Evolutionary conservation across 2,888 invertebrate species (phyloP), one percentile per base, ranked within the genome.

Genomic region (Caenorhabditis doughertyi): DNA sequence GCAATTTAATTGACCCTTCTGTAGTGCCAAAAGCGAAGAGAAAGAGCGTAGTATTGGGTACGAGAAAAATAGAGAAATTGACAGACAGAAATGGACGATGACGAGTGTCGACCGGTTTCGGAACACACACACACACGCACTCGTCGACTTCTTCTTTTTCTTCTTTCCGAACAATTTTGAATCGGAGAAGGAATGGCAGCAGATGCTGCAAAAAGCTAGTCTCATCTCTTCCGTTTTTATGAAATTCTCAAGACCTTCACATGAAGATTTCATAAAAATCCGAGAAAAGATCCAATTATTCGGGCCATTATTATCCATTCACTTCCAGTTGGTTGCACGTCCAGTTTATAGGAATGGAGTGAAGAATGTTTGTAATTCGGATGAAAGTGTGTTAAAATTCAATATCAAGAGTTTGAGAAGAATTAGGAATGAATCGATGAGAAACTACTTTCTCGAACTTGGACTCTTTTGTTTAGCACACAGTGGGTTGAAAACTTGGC

Each of bases 261-360:
- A 39, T 32, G 4, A 9, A 23, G 47, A 62, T 64, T 51, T 32
- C 35, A 65, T 39, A 51, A 51, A 65, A 65, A 70, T 70, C 70
- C 56, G 58, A 47, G 65, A 70, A 58, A 56, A 23, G 56, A 70
- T 56, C 29, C 70, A 56, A 70, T 70, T 70, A 70, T 58, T 70
- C 21, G 16, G 47, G 13, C 58, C 70, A 70, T 70, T 70, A 58
- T 68, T 68, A 68, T 55, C 23, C 27, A 27, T 42, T 42, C 53
- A 42, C 53, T 68, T 68, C 68, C 68, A 68, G 68, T 68, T 55
- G 27, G n/a, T 25, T 55, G 55, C 68, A 64, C 64, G 64, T 47
- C 64, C 21, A 64, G 47, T 64, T 49, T 64, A 64, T 49, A 16
- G 49, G 64, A 64, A 32, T 64, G 44, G n/a, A 27, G 39, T 2